Conservation (phyloP, 2,797 vertebrate species). For the Enteromius radiatus region DNA sequence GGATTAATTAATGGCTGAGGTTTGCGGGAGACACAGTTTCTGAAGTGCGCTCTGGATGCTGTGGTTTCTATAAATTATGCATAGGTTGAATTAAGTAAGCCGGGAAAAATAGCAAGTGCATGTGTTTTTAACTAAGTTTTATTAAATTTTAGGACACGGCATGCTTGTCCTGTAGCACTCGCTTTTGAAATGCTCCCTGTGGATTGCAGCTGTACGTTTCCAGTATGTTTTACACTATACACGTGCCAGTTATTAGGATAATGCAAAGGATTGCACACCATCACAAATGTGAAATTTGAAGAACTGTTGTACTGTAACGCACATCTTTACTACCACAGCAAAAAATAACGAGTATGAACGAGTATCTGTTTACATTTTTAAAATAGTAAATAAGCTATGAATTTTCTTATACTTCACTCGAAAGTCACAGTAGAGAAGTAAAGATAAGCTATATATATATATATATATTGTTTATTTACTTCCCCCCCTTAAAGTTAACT, state of each 20-base stretch:
- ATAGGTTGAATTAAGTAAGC: constrained; percentile 54
- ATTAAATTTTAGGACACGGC: constrained; percentile 62
- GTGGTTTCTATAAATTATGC: constrained; percentile 72
- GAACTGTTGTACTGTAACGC: neutral
- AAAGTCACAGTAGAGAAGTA: neutral
- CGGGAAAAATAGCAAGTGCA: constrained; percentile 23
- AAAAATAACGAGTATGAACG: neutral
- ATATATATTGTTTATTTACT: neutral
- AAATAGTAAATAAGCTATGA: neutral
- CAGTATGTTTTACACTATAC: neutral
- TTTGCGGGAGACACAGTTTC: constrained; percentile 57
- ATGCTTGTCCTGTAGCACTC: neutral
- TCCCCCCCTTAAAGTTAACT: neutral
- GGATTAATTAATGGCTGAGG: constrained; percentile 47
- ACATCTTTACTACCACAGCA: neutral
- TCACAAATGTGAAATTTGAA: neutral
- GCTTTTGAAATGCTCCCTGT: neutral
- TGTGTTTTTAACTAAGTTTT: constrained; percentile 68
- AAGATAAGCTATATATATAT: too few species aligned
- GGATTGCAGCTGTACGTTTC: constrained; percentile 9
- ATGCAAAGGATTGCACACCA: neutral
- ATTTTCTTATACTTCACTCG: neutral
- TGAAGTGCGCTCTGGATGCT: constrained; percentile 68
- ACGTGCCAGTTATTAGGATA: constrained; percentile 17
- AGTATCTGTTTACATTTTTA: neutral